These are phyloP conservation scores for Lasius platythorax DNA, from an alignment of 2,888 invertebrate species.

Conservation along the genomic window DNA sequence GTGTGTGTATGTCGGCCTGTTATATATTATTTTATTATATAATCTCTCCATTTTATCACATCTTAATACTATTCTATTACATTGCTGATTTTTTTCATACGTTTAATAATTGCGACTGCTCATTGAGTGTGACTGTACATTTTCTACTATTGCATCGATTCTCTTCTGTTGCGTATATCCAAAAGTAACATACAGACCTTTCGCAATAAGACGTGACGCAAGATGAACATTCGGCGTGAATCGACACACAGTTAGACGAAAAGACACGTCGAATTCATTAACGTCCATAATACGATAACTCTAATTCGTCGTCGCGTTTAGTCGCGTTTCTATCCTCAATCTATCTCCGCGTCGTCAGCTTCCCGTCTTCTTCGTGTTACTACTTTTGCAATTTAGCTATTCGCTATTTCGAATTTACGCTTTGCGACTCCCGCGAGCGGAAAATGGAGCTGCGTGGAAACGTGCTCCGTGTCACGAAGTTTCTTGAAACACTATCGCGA, in stretches of 20 bases:
- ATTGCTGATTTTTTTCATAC: background rate
- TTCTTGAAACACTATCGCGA: background rate
- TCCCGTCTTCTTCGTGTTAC: background rate
- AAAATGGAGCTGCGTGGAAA: slow-evolving; percentile 32
- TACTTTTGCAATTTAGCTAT: slow-evolving; percentile 35
- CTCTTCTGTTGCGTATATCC: background rate
- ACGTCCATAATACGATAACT: slow-evolving; percentile 3
- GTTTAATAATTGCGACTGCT: background rate
- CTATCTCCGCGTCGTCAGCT: background rate
- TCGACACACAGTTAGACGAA: slow-evolving; percentile 21
- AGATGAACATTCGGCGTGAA: slow-evolving; percentile 2
- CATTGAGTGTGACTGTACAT: background rate
- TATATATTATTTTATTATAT: background rate
- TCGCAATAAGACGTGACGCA: slow-evolving; percentile 17
- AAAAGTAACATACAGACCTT: background rate
- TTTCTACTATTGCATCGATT: slow-evolving; percentile 1
- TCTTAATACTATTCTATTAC: background rate
- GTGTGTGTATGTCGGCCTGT: background rate
- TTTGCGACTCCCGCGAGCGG: background rate
- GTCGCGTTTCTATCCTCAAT: slow-evolving; percentile 14
- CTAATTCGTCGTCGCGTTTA: background rate
- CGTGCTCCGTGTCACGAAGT: background rate
- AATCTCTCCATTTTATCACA: background rate
- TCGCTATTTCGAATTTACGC: slow-evolving; percentile 24
- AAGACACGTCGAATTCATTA: slow-evolving; percentile 22